A percentile compares a stretch with the other conserved stretches of the same genome.
These are phyloP conservation scores for Larimichthys crocea DNA, from an alignment of 2,113 vertebrate species.

Conservation along the genomic window DNA sequence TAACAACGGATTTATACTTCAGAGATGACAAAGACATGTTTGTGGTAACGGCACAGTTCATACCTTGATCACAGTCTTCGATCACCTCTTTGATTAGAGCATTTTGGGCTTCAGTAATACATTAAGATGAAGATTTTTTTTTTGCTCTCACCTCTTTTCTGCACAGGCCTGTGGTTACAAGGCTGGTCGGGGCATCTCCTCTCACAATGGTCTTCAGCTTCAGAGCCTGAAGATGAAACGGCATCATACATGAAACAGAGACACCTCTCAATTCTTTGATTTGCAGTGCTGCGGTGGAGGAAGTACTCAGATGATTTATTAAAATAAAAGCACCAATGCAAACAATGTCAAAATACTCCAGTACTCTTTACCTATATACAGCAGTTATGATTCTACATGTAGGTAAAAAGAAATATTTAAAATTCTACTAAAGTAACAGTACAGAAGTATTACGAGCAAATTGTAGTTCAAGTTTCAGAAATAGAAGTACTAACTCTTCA, in stretches of 20 bases:
- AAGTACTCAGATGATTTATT: background rate
- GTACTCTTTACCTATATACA: background rate
- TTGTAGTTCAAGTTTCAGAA: background rate
- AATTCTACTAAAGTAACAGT: background rate
- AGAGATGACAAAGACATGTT: too few relatives aligned
- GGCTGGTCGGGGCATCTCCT: conserved; percentile 92
- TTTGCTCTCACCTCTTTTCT: conserved; percentile 91
- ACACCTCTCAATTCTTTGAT: background rate
- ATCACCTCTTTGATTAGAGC: too few relatives aligned
- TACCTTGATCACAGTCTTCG: background rate
- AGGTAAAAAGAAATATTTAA: background rate
- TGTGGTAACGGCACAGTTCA: background rate
- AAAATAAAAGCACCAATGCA: background rate
- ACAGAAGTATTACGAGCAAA: background rate
- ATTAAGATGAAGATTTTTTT: background rate
- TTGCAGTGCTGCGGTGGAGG: background rate
- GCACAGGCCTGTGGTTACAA: conserved; percentile 91
- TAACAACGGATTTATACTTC: too few relatives aligned
- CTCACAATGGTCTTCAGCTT: conserved; percentile 97
- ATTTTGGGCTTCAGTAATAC: background rate
- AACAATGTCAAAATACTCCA: background rate
- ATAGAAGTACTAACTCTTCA: too few relatives aligned
- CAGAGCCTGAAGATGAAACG: conserved; percentile 86
- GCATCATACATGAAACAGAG: background rate
- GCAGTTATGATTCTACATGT: background rate